Base-by-base conservation (phyloP, 2,113 vertebrate genomes). In the Zosterops borbonicus region DNA sequence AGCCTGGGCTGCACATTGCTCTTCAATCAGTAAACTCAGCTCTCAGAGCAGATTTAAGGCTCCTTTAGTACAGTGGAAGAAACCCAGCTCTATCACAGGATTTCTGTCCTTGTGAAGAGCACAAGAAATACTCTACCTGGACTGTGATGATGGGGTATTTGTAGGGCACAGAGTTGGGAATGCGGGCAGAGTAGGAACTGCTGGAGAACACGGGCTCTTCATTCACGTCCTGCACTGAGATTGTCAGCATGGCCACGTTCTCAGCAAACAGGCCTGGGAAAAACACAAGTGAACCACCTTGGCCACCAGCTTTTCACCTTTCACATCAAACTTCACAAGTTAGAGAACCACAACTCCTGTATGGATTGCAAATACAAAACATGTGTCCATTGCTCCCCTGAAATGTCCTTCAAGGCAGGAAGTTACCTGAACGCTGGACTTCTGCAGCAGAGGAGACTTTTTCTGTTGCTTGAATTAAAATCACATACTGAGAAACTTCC, bases 141-240 rank as follows among this genome's bases (percentile, higher is more conserved):
- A 98, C 97, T 14, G 87, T 93, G 75, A 97, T 28, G 39, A 98
- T 93, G 0, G 97, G 74, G 56, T 96, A 97, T 92, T 96, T 98
- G 89, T 97, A 98, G 0, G 97, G 97, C 12, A 97, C 95, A 2
- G 97, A 94, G 94, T 67, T 98, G 35, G 98, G 96, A 42, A 98
- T 39, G 7, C 95, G 96, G 35, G 95, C 97, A 3, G 87, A 47
- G 75, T 98, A 98, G 21, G 18, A 24, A 2, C 81, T 15, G 7
- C 5, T 27, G 75, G 68, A 27, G 88, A 98, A 98, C 24, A 21
- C 21, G 0, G 98, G 98, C 33, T 90, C 9, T 83, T 98, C 98
- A 2, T 98, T 98, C 44, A 98, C 96, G 5, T 97, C 95, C 88
- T 90, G 83, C 85, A 97, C 94, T 0, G 29, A 78, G 68, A 97